Evolutionary conservation across 1,140 invertebrate genomes (phyloP).

Genomic region (Probaryconus sp.): DNA sequence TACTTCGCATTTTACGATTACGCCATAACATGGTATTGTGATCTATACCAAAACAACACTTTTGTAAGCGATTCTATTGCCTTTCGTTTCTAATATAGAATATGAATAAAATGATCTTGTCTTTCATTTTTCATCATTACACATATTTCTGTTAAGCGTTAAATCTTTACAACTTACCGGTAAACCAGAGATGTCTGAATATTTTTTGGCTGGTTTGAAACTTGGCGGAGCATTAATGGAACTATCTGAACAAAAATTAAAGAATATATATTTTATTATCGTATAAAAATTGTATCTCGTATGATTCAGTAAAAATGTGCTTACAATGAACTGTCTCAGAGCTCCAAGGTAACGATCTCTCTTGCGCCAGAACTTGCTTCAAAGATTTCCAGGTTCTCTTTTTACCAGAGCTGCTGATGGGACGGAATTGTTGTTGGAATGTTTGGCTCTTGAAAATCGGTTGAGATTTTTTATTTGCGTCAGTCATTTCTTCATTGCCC

Average conservation of each 20-base stretch:
- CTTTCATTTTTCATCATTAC: neutral
- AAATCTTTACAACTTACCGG: constrained; percentile 78
- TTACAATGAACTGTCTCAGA: constrained; percentile 84
- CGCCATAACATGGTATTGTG: constrained; percentile 43
- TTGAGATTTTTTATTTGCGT: constrained; percentile 68
- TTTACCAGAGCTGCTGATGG: constrained; percentile 79
- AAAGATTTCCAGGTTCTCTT: constrained; percentile 87
- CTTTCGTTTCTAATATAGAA: constrained; percentile 56
- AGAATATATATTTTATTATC: constrained; percentile 37
- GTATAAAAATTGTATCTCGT: constrained; percentile 25
- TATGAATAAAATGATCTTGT: neutral
- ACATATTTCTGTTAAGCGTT: neutral
- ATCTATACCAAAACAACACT: constrained; percentile 56
- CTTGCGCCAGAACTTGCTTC: constrained; percentile 87
- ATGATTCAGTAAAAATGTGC: constrained; percentile 31
- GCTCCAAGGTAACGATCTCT: constrained; percentile 84
- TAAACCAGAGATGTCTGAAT: constrained; percentile 94
- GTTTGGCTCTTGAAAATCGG: constrained; percentile 70
- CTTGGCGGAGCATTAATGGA: constrained; percentile 93
- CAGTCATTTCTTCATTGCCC: constrained; percentile 70
- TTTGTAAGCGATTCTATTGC: constrained; percentile 56
- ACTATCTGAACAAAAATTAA: constrained; percentile 82
- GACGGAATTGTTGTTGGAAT: constrained; percentile 76
- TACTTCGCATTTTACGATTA: constrained; percentile 22
- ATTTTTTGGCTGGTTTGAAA: constrained; percentile 94